These are phyloP conservation scores for Mythimna lalbum DNA, from an alignment of 2,888 invertebrate genomes.

Conservation along the genomic window DNA sequence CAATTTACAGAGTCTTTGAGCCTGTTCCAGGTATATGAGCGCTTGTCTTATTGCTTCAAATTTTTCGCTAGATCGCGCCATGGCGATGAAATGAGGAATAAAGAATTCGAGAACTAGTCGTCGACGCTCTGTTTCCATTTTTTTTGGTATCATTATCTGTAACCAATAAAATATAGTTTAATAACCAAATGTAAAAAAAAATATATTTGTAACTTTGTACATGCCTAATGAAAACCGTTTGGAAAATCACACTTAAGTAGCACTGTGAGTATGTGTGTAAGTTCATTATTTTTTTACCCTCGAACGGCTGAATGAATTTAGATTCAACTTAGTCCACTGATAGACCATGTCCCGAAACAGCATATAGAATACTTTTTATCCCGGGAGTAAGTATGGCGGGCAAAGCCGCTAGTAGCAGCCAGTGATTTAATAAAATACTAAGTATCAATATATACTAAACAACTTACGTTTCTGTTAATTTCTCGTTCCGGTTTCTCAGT, in stretches of 20 bases:
- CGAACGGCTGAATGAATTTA: too few species aligned
- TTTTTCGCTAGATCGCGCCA: slow-evolving; percentile 92
- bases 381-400: too few species aligned
- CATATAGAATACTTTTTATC: too few species aligned
- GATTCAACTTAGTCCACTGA: too few species aligned
- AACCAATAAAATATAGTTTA: slow-evolving; percentile 57
- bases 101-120: slow-evolving; percentile 93
- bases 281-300: too few species aligned
- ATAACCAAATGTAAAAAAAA: not conserved
- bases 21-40: slow-evolving; percentile 93
- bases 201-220: not conserved
- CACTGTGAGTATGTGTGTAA: too few species aligned
- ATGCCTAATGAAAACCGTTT: not conserved
- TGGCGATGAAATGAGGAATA: slow-evolving; percentile 93
- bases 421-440: not conserved
- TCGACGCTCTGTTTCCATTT: slow-evolving; percentile 91
- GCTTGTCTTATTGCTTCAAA: slow-evolving; percentile 92
- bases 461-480: slow-evolving; percentile 90
- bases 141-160: slow-evolving; percentile 83
- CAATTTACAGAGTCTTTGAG: slow-evolving; percentile 92
- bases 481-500: slow-evolving; percentile 81
- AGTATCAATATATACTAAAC: not conserved
- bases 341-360: too few species aligned
- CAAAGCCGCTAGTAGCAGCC: too few species aligned
- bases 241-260: too few species aligned